phyloP scores from a whole-genome alignment of 2,113 vertebrate genomes.

The Bujurquina vittata region DNA sequence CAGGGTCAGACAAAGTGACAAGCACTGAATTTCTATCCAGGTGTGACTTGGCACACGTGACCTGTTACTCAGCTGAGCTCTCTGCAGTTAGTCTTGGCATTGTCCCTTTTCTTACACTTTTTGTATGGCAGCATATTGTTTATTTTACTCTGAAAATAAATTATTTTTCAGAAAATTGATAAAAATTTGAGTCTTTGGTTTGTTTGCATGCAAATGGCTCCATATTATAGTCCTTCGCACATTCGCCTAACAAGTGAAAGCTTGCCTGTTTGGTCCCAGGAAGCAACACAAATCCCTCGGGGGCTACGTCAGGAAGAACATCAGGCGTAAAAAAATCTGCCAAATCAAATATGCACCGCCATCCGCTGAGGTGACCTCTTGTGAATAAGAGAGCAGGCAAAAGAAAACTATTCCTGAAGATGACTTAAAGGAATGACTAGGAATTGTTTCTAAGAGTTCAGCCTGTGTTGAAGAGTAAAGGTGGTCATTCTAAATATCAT shows the following conservation, averaged over 20 bases:
- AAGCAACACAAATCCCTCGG: background rate
- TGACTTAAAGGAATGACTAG: too few species aligned
- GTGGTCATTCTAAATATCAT: background rate
- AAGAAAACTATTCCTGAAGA: background rate
- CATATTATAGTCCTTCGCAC: background rate
- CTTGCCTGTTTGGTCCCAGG: background rate
- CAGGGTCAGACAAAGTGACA: constrained; percentile 7
- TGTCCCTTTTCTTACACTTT: constrained; percentile 80
- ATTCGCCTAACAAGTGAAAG: background rate
- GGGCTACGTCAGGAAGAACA: background rate
- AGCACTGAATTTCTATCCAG: constrained; percentile 28
- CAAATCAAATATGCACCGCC: background rate
- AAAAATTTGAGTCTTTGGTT: background rate
- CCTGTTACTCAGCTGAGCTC: constrained; percentile 51
- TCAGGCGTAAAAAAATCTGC: background rate
- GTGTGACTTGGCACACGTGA: constrained; percentile 33
- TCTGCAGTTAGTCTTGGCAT: constrained; percentile 64
- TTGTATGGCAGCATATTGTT: constrained; percentile 81
- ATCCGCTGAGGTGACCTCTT: background rate
- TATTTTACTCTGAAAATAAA: constrained; percentile 85
- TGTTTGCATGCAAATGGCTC: background rate
- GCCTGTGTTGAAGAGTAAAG: background rate
- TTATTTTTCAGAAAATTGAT: constrained; percentile 78
- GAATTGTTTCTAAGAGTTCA: background rate
- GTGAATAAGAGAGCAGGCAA: background rate